Percentiles rank a stretch among this genome's conserved stretches.
These are phyloP conservation scores for Catocala fraxini DNA, from an alignment of 2,888 invertebrate genomes.

Conservation along the genomic window DNA sequence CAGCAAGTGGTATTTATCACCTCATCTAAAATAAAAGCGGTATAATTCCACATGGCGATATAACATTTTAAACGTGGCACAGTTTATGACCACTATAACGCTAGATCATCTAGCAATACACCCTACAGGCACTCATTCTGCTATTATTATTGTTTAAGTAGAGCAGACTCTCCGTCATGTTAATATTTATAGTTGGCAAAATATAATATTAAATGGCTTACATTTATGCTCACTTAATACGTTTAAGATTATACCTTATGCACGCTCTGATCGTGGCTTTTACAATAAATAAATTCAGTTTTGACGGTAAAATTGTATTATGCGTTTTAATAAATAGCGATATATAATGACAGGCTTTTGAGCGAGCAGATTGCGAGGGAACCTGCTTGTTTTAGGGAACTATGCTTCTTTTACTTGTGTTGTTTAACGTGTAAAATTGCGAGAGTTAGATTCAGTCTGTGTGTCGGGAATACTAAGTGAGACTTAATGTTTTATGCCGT, in stretches of 20 bases:
- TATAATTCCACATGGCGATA: too few relatives aligned
- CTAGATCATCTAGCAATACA: constrained; percentile 33
- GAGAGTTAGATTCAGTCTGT: neutral
- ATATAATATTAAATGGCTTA: constrained; percentile 56
- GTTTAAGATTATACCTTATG: constrained; percentile 60
- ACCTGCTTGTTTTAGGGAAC: constrained; percentile 38
- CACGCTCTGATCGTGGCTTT: constrained; percentile 46
- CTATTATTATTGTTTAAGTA: constrained; percentile 47
- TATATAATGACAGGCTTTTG: constrained; percentile 52
- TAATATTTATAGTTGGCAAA: constrained; percentile 56
- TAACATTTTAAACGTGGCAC: too few relatives aligned
- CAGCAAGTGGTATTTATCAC: too few relatives aligned
- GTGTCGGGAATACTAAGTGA: too few relatives aligned
- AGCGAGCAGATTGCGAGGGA: constrained; percentile 48
- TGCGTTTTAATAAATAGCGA: constrained; percentile 54
- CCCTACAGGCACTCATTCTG: constrained; percentile 22
- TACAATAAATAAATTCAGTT: constrained; percentile 64
- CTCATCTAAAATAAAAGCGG: too few relatives aligned
- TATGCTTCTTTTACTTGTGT: constrained; percentile 19
- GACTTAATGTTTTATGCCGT: too few relatives aligned
- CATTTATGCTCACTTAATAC: constrained; percentile 55
- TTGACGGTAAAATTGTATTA: constrained; percentile 67
- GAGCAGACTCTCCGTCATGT: constrained; percentile 38
- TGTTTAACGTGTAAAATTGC: constrained; percentile 2
- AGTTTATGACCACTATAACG: constrained; percentile 14